Conservation (phyloP, 2,113 vertebrate species). For the Balaeniceps rex region DNA sequence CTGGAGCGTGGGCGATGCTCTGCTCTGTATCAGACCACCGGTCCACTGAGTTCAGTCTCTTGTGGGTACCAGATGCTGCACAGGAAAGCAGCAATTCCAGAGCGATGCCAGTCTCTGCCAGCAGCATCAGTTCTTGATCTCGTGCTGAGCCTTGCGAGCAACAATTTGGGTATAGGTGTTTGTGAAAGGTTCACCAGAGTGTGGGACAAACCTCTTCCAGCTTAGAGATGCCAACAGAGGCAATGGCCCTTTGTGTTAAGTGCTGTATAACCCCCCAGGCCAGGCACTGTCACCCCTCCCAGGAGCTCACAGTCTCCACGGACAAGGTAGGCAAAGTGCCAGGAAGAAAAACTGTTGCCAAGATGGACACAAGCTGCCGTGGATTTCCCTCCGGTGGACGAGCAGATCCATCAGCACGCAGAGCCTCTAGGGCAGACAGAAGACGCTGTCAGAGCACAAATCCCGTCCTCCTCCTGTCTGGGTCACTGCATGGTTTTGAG, state of each 20-base stretch:
- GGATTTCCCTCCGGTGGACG: not conserved
- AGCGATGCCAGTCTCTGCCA: not conserved
- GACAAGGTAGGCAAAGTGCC: not conserved
- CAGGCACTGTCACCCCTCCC: not conserved
- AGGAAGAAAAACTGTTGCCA: not conserved
- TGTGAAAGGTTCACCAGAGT: no score
- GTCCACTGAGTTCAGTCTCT: not conserved
- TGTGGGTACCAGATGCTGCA: not conserved
- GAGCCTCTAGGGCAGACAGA: not conserved
- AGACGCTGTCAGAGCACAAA: not conserved
- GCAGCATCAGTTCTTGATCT: not conserved
- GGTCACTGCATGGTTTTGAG: no score
- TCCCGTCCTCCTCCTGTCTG: not conserved
- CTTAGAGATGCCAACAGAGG: not conserved
- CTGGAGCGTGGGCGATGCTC: not conserved
- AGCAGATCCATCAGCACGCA: not conserved
- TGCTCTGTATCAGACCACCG: not conserved
- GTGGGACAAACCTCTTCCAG: not conserved
- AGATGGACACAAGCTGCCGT: not conserved
- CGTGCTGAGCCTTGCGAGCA: rapidly evolving
- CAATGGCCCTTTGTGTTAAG: rapidly evolving
- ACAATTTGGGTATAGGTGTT: not conserved
- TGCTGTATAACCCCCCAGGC: not conserved
- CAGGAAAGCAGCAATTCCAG: not conserved
- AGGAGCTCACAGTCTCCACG: not conserved